A percentile compares a stretch with the other conserved stretches of the same genome.
Evolutionary conservation across 1,140 invertebrate genomes (phyloP).

Genomic region (Temnothorax curvispinosus): DNA sequence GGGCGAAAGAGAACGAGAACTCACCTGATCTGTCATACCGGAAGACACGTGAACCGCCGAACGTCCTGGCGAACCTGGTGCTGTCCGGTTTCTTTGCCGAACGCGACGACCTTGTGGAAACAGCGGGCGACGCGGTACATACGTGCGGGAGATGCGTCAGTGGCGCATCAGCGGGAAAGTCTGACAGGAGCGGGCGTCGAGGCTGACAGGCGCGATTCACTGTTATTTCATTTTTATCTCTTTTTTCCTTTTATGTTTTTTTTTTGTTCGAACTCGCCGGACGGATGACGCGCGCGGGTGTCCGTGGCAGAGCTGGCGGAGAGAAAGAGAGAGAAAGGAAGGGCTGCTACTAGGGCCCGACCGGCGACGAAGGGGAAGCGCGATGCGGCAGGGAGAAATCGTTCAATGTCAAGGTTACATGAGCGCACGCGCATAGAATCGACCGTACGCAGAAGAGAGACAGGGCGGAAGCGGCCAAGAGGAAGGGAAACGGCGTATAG

Average conservation of each 20-base stretch:
- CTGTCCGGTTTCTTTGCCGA: neutral
- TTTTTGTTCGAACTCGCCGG: slow-evolving; percentile 30
- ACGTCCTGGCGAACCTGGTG: neutral
- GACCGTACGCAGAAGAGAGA: slow-evolving; percentile 68
- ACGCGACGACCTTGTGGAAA: neutral
- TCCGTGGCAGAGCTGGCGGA: slow-evolving; percentile 28
- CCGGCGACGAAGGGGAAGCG: slow-evolving; percentile 19
- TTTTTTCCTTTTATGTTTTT: slow-evolving; percentile 22
- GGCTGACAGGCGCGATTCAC: slow-evolving; percentile 43
- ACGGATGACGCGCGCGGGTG: slow-evolving; percentile 46
- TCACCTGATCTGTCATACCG: slow-evolving; percentile 43
- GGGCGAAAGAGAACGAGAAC: neutral
- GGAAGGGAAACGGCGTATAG: neutral
- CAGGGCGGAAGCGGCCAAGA: slow-evolving; percentile 53
- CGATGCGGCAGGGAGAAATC: slow-evolving; percentile 49
- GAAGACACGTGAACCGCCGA: neutral
- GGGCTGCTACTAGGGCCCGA: slow-evolving; percentile 6
- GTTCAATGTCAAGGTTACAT: slow-evolving; percentile 82
- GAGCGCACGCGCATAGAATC: slow-evolving; percentile 78
- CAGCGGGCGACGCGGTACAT: neutral
- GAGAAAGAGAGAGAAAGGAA: slow-evolving; percentile 24
- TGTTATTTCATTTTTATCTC: slow-evolving; percentile 48
- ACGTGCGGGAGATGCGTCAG: slow-evolving; percentile 33
- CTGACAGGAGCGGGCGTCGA: slow-evolving; percentile 45
- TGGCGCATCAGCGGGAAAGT: slow-evolving; percentile 27